A percentile compares a stretch with the other conserved stretches of the same genome.
phyloP scores from a whole-genome alignment of 92 coral and sea anemone species.

The Epizoanthus ramosus region DNA sequence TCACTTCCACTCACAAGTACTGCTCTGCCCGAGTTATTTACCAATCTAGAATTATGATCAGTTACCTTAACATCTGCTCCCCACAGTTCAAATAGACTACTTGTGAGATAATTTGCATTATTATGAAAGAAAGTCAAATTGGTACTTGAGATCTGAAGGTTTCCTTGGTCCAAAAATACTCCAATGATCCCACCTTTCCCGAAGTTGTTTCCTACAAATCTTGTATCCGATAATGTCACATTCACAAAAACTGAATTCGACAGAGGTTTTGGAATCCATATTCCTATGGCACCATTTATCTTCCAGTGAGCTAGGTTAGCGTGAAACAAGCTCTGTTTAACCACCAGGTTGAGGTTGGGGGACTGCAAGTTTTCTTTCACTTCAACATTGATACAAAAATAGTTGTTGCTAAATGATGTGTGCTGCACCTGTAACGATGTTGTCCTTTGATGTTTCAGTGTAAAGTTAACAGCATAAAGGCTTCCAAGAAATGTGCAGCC shows the following conservation, averaged over 20 bases:
- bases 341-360: background rate
- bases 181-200: constrained; percentile 13
- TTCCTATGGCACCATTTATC: constrained; percentile 13
- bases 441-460: background rate
- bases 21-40: constrained; percentile 9
- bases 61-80: background rate
- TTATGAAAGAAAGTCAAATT: background rate
- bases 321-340: constrained; percentile 2
- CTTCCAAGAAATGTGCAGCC: background rate
- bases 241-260: background rate
- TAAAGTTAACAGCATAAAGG: constrained; percentile 22
- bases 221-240: constrained; percentile 8
- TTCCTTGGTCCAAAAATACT: constrained; percentile 14
- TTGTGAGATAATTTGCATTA: constrained; percentile 2
- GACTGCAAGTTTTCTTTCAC: constrained; percentile 3
- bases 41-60: background rate
- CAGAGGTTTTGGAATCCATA: background rate
- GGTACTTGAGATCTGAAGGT: background rate
- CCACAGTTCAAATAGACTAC: constrained; percentile 15
- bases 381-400: constrained; percentile 22
- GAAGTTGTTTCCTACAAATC: background rate
- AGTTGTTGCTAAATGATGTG: constrained; percentile 4
- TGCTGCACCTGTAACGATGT: background rate
- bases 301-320: constrained; percentile 13
- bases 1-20: background rate